A percentile compares a stretch with the other conserved stretches of the same genome.
Conservation (phyloP, 23 tunicate species). For the Trididemnum miniatum region DNA sequence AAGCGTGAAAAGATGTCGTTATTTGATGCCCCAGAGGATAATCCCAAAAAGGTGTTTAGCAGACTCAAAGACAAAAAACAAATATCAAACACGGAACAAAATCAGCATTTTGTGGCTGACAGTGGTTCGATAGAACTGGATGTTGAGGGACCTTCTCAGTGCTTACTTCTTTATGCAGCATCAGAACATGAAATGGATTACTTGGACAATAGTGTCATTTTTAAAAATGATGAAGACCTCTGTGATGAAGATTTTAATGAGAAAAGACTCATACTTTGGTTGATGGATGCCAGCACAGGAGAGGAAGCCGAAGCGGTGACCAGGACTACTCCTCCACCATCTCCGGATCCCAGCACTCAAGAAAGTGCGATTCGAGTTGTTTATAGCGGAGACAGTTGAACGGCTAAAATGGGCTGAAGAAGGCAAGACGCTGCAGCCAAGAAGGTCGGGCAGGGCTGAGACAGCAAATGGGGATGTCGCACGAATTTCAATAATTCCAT, state of each 20-base stretch:
- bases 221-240: constrained; percentile 34
- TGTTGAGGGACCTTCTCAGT: not conserved
- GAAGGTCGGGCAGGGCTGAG: no score
- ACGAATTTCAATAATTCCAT: no score
- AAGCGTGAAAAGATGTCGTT: not conserved
- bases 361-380: constrained; percentile 53
- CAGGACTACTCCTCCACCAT: constrained; percentile 34
- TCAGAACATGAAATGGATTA: constrained; percentile 3
- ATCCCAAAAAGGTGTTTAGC: constrained; percentile 12
- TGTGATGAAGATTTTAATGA: constrained; percentile 50
- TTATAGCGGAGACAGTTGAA: constrained; percentile 39
- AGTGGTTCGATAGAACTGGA: not conserved
- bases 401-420: no score
- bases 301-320: constrained; percentile 32
- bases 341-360: constrained; percentile 38
- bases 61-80: not conserved
- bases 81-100: constrained; percentile 27
- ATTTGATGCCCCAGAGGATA: constrained; percentile 31
- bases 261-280: constrained; percentile 45
- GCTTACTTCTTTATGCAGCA: not conserved
- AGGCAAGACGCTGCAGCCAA: no score
- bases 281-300: constrained; percentile 35
- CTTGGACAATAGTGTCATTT: constrained; percentile 13
- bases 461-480: no score
- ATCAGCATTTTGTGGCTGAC: constrained; percentile 23